Conservation (phyloP, 2,113 vertebrate genomes). For the Psephotus haematonotus region DNA sequence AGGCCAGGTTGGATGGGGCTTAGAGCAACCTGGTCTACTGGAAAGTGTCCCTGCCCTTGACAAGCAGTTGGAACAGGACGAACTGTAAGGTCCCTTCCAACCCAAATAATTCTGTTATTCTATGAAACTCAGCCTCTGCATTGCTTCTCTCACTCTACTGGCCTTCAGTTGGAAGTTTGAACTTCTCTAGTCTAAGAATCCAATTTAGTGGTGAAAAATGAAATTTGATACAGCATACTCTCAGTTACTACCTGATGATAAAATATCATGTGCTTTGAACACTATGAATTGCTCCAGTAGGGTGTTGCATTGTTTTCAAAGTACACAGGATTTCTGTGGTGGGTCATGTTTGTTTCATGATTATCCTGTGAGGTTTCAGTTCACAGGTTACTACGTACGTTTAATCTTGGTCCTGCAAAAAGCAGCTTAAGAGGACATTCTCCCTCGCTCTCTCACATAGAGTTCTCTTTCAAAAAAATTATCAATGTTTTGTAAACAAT, state of each 20-base stretch:
- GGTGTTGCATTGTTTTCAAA: background rate
- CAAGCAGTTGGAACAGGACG: background rate
- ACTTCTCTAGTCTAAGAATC: background rate
- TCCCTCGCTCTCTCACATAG: background rate
- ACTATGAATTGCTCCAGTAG: background rate
- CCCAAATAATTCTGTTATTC: background rate
- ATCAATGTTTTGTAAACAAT: background rate
- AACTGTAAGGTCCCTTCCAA: background rate
- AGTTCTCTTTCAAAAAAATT: background rate
- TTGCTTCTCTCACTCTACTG: background rate
- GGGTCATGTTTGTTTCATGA: background rate
- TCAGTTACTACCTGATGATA: background rate
- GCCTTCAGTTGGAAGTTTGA: background rate
- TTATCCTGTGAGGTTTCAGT: background rate
- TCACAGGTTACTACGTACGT: background rate
- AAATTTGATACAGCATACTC: background rate
- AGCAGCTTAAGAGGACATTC: background rate
- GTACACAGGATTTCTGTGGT: background rate
- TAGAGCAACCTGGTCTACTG: background rate
- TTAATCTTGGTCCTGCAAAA: background rate
- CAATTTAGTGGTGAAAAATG: background rate
- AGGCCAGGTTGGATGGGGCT: background rate
- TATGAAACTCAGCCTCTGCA: background rate
- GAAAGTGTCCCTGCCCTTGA: background rate
- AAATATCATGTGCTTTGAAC: background rate